Conservation (phyloP, 2,113 vertebrate species). For the Eubucco bourcierii region DNA sequence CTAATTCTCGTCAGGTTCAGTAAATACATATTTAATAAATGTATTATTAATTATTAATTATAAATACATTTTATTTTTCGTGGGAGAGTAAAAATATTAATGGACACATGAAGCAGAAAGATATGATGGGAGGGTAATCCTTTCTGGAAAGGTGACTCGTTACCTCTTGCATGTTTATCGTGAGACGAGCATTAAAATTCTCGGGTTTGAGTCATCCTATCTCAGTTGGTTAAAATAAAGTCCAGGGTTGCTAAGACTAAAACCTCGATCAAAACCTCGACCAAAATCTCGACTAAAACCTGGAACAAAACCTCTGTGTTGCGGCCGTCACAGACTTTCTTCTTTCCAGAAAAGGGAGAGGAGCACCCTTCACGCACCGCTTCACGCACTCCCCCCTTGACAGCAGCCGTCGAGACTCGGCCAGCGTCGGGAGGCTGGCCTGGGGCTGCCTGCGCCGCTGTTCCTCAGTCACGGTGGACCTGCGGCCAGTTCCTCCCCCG, state of each 20-base stretch:
- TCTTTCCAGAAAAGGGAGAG: not conserved
- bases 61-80: not conserved
- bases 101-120: not conserved
- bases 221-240: not conserved
- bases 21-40: too few species aligned
- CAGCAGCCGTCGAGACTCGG: not conserved
- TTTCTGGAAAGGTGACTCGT: not conserved
- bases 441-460: not conserved
- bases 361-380: not conserved
- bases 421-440: not conserved
- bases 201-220: slow-evolving; percentile 25
- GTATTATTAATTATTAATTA: too few species aligned
- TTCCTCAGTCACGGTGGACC: not conserved
- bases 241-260: slow-evolving; percentile 22
- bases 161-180: not conserved
- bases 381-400: too few species aligned
- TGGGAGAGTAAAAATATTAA: not conserved
- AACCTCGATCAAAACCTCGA: not conserved
- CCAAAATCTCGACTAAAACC: too few species aligned
- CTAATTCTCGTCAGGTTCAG: not conserved
- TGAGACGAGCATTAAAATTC: slow-evolving; percentile 8
- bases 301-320: not conserved
- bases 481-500: accelerated
- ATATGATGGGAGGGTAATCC: not conserved
- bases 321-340: not conserved